These are phyloP conservation scores for Blennius ocellaris DNA, from an alignment of 2,113 vertebrate species.

Conservation along the genomic window DNA sequence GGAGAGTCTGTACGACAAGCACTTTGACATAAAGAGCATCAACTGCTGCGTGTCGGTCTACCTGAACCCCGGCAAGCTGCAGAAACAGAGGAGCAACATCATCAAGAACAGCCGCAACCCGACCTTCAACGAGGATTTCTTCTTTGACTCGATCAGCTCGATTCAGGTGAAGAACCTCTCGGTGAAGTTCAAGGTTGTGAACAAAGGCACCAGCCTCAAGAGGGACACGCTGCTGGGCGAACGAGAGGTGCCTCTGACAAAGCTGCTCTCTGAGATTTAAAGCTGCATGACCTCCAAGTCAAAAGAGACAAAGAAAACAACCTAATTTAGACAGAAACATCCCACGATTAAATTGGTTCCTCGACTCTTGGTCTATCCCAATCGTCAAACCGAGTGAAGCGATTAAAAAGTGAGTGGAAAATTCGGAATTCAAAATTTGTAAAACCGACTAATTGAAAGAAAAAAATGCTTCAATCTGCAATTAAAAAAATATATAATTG, in stretches of 20 bases:
- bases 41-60: slow-evolving; percentile 96
- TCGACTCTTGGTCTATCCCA: slow-evolving; percentile 13
- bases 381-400: not conserved
- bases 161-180: slow-evolving; percentile 90
- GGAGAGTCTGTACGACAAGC: slow-evolving; percentile 91
- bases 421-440: not conserved
- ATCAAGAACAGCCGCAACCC: slow-evolving; percentile 97
- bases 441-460: not conserved
- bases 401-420: not conserved
- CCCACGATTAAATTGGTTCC: slow-evolving; percentile 48
- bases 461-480: slow-evolving; percentile 3
- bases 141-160: slow-evolving; percentile 91
- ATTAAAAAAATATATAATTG: slow-evolving; percentile 8
- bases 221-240: slow-evolving; percentile 94
- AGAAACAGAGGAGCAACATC: slow-evolving; percentile 97
- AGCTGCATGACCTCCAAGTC: slow-evolving; percentile 11
- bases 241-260: slow-evolving; percentile 88
- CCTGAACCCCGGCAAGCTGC: slow-evolving; percentile 94
- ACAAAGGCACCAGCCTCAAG: slow-evolving; percentile 97
- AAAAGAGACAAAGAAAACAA: slow-evolving; percentile 18
- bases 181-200: slow-evolving; percentile 96
- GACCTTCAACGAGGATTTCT: slow-evolving; percentile 98
- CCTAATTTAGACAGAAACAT: not conserved
- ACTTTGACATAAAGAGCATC: slow-evolving; percentile 90
- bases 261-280: slow-evolving; percentile 86